Percentiles rank a stretch among this genome's conserved stretches.
Evolutionary conservation across 2,888 invertebrate genomes (phyloP).

Genomic region (Meloe dianella): DNA sequence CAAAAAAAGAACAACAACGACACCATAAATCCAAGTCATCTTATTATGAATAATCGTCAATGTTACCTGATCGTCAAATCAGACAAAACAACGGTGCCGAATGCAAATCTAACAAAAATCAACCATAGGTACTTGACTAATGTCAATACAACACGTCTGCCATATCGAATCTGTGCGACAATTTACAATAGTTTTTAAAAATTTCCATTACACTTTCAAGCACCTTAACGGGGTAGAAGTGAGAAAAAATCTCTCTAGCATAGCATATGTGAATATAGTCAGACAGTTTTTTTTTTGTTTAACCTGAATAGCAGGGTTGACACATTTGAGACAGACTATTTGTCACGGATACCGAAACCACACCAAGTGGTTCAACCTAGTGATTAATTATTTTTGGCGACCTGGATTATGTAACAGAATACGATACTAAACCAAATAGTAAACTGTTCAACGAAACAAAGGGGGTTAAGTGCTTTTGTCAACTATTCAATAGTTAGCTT

Average conservation of each 20-base stretch:
- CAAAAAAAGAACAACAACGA: slow-evolving; percentile 26
- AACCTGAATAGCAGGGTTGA: slow-evolving; percentile 51
- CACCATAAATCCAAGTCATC: slow-evolving; percentile 43
- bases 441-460: slow-evolving; percentile 47
- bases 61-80: slow-evolving; percentile 43
- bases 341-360: slow-evolving; percentile 53
- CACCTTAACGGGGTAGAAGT: slow-evolving; percentile 15
- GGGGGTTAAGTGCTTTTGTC: slow-evolving; percentile 48
- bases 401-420: slow-evolving; percentile 53
- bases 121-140: slow-evolving; percentile 41
- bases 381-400: slow-evolving; percentile 54
- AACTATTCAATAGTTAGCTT: background rate
- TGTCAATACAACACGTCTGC: slow-evolving; percentile 41
- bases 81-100: slow-evolving; percentile 39
- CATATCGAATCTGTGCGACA: slow-evolving; percentile 49
- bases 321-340: slow-evolving; percentile 56
- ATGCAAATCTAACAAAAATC: slow-evolving; percentile 40
- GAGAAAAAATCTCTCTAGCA: slow-evolving; percentile 39
- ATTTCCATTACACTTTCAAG: slow-evolving; percentile 30
- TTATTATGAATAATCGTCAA: slow-evolving; percentile 41
- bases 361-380: slow-evolving; percentile 47
- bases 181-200: slow-evolving; percentile 52
- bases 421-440: slow-evolving; percentile 46
- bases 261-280: slow-evolving; percentile 44
- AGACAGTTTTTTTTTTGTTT: slow-evolving; percentile 38